A percentile compares a stretch with the other conserved stretches of the same genome.
Evolutionary conservation across 2,113 vertebrate species (phyloP).

Genomic region (Prietella phreatophila): DNA sequence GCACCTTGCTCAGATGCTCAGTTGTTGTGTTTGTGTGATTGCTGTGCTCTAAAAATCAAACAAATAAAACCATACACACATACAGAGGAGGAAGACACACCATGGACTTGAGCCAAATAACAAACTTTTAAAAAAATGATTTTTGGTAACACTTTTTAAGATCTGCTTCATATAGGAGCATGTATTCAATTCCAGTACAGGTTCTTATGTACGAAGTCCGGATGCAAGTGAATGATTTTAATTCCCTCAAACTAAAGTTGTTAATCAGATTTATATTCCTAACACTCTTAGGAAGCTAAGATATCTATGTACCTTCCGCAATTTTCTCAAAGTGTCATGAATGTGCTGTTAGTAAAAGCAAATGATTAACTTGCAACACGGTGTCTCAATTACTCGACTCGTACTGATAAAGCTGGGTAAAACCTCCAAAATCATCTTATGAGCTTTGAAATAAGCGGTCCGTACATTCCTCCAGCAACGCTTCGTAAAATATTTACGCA

Average conservation of each 20-base stretch:
- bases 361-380: background rate
- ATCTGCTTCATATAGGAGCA: background rate
- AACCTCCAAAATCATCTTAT: background rate
- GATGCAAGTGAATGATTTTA: background rate
- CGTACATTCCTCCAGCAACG: background rate
- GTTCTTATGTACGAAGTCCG: background rate
- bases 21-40: background rate
- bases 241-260: background rate
- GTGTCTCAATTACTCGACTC: background rate
- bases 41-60: background rate
- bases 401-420: background rate
- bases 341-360: too few relatives aligned
- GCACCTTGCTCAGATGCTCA: background rate
- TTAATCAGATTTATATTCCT: background rate
- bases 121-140: background rate
- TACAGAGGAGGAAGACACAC: background rate
- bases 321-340: background rate
- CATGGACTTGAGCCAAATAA: background rate
- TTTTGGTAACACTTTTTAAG: background rate
- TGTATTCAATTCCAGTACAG: background rate
- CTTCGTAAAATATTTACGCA: background rate
- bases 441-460: background rate
- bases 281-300: background rate
- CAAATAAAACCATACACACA: background rate
- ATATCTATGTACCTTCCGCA: background rate